These are phyloP conservation scores for western clawed frog (Xenopus tropicalis) DNA, from an alignment of 2,113 vertebrate species.

Conservation along the genomic window DNA sequence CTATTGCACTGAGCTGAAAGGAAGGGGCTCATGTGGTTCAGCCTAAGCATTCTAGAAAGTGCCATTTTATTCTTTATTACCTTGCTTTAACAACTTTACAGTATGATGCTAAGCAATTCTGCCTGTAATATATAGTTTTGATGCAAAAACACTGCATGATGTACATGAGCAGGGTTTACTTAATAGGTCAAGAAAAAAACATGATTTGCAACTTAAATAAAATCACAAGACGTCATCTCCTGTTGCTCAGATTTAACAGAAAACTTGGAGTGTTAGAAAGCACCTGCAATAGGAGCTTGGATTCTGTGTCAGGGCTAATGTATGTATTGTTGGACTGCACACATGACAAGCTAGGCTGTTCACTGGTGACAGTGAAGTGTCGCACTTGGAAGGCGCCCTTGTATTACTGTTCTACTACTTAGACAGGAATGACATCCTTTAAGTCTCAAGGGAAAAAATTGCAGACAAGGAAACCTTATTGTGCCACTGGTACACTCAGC, in stretches of 20 bases:
- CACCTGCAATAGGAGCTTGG: constrained; percentile 17
- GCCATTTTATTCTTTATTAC: too few relatives aligned
- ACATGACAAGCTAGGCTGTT: constrained; percentile 54
- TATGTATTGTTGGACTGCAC: constrained; percentile 44
- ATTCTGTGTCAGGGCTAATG: constrained; percentile 38
- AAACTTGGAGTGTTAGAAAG: background rate
- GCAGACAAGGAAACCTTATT: constrained; percentile 14
- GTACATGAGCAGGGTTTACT: background rate
- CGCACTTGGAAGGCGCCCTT: constrained; percentile 54
- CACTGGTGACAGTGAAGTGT: constrained; percentile 50
- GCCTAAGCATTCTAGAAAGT: too few relatives aligned
- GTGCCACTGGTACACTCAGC: background rate
- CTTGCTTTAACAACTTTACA: too few relatives aligned
- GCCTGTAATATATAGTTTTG: background rate
- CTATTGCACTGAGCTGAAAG: too few relatives aligned
- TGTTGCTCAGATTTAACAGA: constrained; percentile 26
- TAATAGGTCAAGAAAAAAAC: background rate
- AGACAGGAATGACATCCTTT: constrained; percentile 49
- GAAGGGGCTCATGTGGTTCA: too few relatives aligned
- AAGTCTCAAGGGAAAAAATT: constrained; percentile 43
- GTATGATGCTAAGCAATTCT: too few relatives aligned
- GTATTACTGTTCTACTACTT: constrained; percentile 49
- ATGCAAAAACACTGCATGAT: background rate
- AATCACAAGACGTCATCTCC: constrained; percentile 2
- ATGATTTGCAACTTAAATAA: background rate